Evolutionary conservation across 2,888 invertebrate species (phyloP).

Genomic region (Nomada hirtipes): DNA sequence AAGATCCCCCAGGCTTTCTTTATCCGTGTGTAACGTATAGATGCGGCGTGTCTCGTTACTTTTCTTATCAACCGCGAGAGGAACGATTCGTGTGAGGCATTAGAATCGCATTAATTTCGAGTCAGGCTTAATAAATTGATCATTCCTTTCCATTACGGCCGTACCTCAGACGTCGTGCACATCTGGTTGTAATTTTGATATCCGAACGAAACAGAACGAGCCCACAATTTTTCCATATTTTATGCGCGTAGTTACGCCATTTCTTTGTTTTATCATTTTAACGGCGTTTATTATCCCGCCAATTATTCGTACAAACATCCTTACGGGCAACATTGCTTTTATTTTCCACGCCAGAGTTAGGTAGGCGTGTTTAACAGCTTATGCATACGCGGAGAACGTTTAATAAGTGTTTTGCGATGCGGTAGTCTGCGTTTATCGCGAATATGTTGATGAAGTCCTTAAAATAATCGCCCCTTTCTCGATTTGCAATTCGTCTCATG

Average conservation of each 20-base stretch:
- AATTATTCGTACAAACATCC: not conserved
- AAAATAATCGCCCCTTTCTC: slow-evolving; percentile 1
- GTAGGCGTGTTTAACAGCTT: not conserved
- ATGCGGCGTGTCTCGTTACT: slow-evolving; percentile 32
- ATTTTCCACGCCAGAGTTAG: not conserved
- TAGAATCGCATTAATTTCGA: slow-evolving; percentile 12
- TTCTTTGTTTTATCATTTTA: not conserved
- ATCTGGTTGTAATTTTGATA: not conserved
- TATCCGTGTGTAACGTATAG: slow-evolving; percentile 17
- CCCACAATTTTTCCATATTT: not conserved
- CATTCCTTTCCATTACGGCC: no score
- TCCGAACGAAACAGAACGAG: not conserved
- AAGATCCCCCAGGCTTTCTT: slow-evolving; percentile 34
- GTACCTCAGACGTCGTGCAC: not conserved
- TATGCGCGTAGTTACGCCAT: not conserved
- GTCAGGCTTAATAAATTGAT: not conserved
- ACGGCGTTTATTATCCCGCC: not conserved
- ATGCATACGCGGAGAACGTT: not conserved
- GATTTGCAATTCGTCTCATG: slow-evolving; percentile 10
- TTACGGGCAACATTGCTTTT: not conserved
- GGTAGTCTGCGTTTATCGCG: not conserved
- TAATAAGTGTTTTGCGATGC: not conserved
- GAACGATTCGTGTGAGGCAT: not conserved
- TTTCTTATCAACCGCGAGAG: slow-evolving; percentile 10
- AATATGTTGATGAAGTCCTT: slow-evolving; percentile 28